Percentiles rank a stretch among this genome's conserved stretches.
phyloP scores from a whole-genome alignment of 2,113 vertebrate genomes.

The Zonotrichia leucophrys region DNA sequence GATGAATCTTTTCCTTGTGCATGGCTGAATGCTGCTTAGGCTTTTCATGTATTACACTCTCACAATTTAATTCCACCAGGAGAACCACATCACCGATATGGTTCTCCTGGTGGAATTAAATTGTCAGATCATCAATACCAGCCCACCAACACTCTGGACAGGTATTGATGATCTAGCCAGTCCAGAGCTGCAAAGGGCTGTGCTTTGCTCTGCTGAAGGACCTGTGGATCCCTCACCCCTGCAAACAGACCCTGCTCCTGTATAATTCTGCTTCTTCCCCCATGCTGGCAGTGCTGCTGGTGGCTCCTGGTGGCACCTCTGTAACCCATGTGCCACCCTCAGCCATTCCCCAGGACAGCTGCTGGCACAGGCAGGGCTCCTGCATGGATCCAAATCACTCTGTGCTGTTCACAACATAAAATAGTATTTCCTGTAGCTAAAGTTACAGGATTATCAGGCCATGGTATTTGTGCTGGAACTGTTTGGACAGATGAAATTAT shows the following conservation, averaged over 20 bases:
- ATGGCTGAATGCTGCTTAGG: background rate
- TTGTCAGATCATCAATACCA: too few relatives aligned
- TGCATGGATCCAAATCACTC: fast-evolving
- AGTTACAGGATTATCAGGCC: background rate
- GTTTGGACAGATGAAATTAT: background rate
- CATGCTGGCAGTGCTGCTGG: background rate
- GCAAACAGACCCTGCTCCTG: fast-evolving
- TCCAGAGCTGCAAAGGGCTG: fast-evolving
- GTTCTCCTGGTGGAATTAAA: too few relatives aligned
- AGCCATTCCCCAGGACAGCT: background rate
- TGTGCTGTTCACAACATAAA: background rate
- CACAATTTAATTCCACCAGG: background rate
- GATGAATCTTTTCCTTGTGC: background rate
- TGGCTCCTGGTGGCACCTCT: background rate
- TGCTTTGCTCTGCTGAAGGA: background rate
- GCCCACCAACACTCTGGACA: background rate
- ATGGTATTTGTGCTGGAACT: background rate
- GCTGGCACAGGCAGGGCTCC: background rate
- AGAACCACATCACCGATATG: background rate
- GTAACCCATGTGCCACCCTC: fast-evolving
- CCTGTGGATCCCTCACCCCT: background rate
- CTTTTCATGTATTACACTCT: background rate
- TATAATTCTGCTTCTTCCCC: background rate
- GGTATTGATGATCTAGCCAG: fast-evolving
- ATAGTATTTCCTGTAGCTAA: background rate